phyloP scores from a whole-genome alignment of 2,113 vertebrate genomes.

The Calonectris borealis region DNA sequence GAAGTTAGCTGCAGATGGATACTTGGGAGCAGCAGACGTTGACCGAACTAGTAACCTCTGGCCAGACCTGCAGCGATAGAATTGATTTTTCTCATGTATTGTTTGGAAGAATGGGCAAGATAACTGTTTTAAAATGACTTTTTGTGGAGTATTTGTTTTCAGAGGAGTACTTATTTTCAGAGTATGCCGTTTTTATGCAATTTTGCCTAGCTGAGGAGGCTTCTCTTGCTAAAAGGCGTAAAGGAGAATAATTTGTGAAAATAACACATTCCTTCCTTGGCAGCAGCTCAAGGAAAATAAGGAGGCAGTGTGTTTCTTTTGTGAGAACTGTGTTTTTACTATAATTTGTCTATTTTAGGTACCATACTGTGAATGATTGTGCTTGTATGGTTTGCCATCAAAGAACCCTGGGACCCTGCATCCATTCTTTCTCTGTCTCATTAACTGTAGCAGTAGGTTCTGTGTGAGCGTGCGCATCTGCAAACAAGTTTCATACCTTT shows the following conservation, averaged over 20 bases:
- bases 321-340: background rate
- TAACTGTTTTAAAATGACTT: background rate
- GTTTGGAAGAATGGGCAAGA: background rate
- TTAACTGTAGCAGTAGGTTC: background rate
- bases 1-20: background rate
- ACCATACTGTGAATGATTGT: background rate
- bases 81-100: background rate
- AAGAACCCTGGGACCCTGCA: background rate
- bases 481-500: background rate
- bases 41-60: background rate
- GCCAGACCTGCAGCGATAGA: background rate
- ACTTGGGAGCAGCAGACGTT: background rate
- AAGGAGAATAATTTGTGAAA: constrained; percentile 52
- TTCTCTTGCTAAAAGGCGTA: background rate
- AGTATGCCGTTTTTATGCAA: background rate
- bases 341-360: constrained; percentile 13
- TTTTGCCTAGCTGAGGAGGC: background rate
- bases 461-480: background rate
- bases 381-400: background rate
- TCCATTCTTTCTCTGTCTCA: background rate
- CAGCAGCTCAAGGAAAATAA: constrained; percentile 49
- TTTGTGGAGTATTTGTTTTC: background rate
- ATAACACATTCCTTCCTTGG: constrained; percentile 38
- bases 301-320: background rate
- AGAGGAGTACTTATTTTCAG: background rate